Percentiles rank a stretch among this genome's conserved stretches.
phyloP scores from a whole-genome alignment of 2,113 vertebrate genomes.

The Rissa tridactyla region DNA sequence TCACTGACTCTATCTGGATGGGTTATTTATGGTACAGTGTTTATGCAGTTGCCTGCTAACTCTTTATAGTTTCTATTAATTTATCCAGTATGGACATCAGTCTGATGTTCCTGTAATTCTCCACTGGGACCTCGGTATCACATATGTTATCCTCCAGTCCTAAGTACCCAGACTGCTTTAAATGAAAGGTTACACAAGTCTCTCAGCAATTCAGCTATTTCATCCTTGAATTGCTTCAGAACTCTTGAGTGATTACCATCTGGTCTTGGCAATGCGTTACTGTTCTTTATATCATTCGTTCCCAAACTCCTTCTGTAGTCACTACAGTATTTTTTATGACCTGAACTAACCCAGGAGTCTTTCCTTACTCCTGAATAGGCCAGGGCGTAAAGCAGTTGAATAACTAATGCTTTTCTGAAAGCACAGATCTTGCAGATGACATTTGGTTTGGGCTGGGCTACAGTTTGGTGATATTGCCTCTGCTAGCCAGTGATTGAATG shows the following conservation, averaged over 20 bases:
- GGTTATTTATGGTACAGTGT: background rate
- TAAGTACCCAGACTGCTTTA: background rate
- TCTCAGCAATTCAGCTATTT: background rate
- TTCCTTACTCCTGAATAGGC: background rate
- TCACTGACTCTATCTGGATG: background rate
- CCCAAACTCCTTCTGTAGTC: background rate
- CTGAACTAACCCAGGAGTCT: background rate
- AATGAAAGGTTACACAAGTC: constrained; percentile 8
- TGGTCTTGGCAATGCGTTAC: constrained; percentile 9
- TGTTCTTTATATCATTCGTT: background rate
- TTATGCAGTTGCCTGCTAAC: background rate
- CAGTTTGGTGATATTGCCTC: background rate
- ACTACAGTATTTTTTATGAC: background rate
- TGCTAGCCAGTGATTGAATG: background rate
- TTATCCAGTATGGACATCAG: background rate
- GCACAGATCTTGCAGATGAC: background rate
- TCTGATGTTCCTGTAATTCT: background rate
- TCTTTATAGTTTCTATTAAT: background rate
- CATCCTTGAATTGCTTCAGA: constrained; percentile 5
- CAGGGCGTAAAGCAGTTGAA: background rate
- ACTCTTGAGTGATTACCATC: constrained; percentile 44
- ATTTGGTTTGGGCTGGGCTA: background rate
- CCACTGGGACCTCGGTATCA: background rate
- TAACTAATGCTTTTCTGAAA: background rate
- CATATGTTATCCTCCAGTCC: background rate